Conservation (phyloP, 2,888 invertebrate genomes). For the Lepidonotus clava region DNA sequence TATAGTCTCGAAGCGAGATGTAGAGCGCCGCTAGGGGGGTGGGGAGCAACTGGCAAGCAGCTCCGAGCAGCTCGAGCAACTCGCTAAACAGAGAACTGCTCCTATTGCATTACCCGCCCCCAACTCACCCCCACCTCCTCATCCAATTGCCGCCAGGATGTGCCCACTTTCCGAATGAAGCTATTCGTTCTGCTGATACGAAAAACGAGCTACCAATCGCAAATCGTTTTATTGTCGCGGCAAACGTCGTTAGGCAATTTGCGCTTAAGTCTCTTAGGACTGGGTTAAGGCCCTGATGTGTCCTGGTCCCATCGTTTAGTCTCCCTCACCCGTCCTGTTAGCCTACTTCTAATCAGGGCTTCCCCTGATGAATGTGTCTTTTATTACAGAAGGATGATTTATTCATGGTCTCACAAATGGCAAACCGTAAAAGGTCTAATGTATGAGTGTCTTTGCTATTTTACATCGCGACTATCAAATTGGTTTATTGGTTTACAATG, state of each 20-base stretch:
- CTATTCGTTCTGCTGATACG: not conserved
- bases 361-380: not conserved
- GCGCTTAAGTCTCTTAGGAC: not conserved
- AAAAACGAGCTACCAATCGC: not conserved
- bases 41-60: not conserved
- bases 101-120: conserved; percentile 12
- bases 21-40: not conserved
- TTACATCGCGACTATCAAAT: too few species aligned
- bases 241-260: conserved; percentile 13
- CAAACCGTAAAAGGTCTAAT: too few species aligned
- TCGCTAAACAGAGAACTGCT: conserved; percentile 4
- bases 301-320: too few species aligned
- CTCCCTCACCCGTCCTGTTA: too few species aligned
- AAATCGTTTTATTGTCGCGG: conserved; percentile 2
- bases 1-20: not conserved
- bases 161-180: conserved; percentile 19
- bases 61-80: not conserved
- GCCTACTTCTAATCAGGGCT: not conserved
- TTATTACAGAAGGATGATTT: not conserved
- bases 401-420: not conserved
- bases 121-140: not conserved
- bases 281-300: not conserved
- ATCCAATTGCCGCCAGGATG: not conserved
- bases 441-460: too few species aligned
- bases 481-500: too few species aligned